These are phyloP conservation scores for Dione juno DNA, from an alignment of 2,888 invertebrate genomes.

Conservation along the genomic window DNA sequence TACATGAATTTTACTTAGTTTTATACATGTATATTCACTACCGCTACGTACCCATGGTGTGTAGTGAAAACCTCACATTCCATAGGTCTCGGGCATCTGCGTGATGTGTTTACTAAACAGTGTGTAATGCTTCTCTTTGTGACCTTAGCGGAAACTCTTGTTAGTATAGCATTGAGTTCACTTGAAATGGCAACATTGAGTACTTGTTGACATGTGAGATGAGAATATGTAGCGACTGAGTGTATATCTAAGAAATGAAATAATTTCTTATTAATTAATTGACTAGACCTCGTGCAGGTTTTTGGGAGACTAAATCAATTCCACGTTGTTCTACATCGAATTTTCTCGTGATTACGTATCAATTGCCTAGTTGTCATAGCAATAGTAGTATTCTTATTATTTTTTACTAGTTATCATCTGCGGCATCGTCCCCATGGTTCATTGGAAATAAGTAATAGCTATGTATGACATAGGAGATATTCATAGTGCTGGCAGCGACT, in stretches of 20 bases:
- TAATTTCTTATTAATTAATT: background rate
- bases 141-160: constrained; percentile 62
- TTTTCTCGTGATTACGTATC: constrained; percentile 7
- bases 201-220: background rate
- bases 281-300: no score
- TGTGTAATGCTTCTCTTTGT: constrained; percentile 55
- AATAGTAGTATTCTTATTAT: background rate
- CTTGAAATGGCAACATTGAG: constrained; percentile 34
- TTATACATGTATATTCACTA: constrained; percentile 7
- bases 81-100: constrained; percentile 54
- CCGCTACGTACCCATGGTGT: constrained; percentile 47
- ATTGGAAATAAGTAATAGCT: background rate
- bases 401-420: background rate
- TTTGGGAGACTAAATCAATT: background rate
- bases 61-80: constrained; percentile 69
- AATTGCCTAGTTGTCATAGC: constrained; percentile 6
- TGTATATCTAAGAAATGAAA: background rate
- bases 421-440: constrained; percentile 2
- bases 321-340: constrained; percentile 1
- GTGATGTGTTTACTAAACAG: constrained; percentile 67
- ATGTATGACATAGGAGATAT: no score
- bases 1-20: background rate
- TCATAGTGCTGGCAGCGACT: no score
- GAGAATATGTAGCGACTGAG: background rate
- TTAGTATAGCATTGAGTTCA: constrained; percentile 42